phyloP scores from a whole-genome alignment of 2,888 invertebrate species.

The Atethmia centrago region DNA sequence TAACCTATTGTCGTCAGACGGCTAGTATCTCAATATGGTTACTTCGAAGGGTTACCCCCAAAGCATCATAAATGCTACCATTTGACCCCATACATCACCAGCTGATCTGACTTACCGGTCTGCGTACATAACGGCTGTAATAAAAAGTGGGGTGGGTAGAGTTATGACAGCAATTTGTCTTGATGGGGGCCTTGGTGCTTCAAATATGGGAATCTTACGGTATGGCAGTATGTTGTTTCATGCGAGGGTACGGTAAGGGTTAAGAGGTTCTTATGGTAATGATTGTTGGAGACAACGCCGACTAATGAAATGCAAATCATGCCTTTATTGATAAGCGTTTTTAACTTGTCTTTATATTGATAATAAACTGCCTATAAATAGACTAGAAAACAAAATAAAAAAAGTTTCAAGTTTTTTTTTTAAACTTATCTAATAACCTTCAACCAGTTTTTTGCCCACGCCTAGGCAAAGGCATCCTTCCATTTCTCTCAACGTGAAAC shows the following conservation, averaged over 20 bases:
- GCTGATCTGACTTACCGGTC: constrained; percentile 68
- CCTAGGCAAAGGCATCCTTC: background rate
- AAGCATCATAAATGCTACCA: constrained; percentile 39
- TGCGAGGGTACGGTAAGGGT: constrained; percentile 11
- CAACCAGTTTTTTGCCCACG: background rate
- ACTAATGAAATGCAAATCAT: constrained; percentile 5
- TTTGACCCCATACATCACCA: constrained; percentile 57
- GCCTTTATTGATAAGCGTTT: background rate
- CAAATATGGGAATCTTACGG: constrained; percentile 18
- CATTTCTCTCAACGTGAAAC: background rate
- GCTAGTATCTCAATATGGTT: background rate
- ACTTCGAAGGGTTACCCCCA: background rate
- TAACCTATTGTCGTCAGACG: no score
- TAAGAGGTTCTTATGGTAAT: constrained; percentile 4
- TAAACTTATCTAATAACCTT: no score
- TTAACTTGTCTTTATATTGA: background rate
- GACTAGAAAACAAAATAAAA: background rate
- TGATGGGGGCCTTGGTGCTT: constrained; percentile 47
- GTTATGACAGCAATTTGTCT: constrained; percentile 72
- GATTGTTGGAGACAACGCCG: background rate
- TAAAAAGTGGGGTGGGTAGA: constrained; percentile 64
- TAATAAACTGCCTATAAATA: background rate
- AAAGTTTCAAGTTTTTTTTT: no score
- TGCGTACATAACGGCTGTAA: constrained; percentile 49
- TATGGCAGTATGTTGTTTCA: constrained; percentile 13